Percentiles rank a stretch among this genome's conserved stretches.
Evolutionary conservation across 1,140 invertebrate genomes (phyloP).

Genomic region (Drosophila bipectinata): DNA sequence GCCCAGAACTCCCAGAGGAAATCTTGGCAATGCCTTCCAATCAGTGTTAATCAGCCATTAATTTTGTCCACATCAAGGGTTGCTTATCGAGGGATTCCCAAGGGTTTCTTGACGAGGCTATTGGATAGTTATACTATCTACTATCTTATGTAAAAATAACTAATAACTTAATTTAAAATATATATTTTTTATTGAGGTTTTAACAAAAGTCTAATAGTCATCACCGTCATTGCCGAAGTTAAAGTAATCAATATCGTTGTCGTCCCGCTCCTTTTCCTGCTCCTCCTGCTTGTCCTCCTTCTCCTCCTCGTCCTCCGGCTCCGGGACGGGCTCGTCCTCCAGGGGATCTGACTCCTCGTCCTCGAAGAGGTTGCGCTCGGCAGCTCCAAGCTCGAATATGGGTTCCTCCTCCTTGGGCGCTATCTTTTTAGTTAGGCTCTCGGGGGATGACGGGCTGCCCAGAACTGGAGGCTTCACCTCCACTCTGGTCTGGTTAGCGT

Average conservation of each 20-base stretch:
- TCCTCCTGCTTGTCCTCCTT: slow-evolving; percentile 5
- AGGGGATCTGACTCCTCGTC: slow-evolving; percentile 9
- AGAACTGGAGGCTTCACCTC: slow-evolving; percentile 68
- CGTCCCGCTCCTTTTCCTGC: slow-evolving; percentile 8
- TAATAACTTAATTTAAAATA: not conserved
- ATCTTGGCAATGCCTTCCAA: slow-evolving; percentile 14
- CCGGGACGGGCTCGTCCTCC: slow-evolving; percentile 4
- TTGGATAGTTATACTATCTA: not conserved
- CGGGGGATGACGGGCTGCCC: not conserved
- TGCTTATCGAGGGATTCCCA: not conserved
- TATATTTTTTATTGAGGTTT: slow-evolving; percentile 38
- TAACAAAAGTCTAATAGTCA: slow-evolving; percentile 43
- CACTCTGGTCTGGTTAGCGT: slow-evolving; percentile 61
- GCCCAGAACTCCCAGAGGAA: slow-evolving; percentile 9
- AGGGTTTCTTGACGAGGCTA: not conserved
- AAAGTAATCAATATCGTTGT: slow-evolving; percentile 59
- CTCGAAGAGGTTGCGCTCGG: slow-evolving; percentile 65
- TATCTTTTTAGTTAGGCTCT: not conserved
- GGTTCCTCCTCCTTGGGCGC: slow-evolving; percentile 14
- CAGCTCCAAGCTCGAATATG: slow-evolving; percentile 67
- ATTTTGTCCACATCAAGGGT: not conserved
- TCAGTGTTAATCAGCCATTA: slow-evolving; percentile 22
- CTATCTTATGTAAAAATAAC: not conserved
- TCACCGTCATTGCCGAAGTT: slow-evolving; percentile 54
- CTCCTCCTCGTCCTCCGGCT: slow-evolving; percentile 1